Base-by-base conservation (phyloP, 2,888 invertebrate genomes). In the Bimastos eiseni region DNA sequence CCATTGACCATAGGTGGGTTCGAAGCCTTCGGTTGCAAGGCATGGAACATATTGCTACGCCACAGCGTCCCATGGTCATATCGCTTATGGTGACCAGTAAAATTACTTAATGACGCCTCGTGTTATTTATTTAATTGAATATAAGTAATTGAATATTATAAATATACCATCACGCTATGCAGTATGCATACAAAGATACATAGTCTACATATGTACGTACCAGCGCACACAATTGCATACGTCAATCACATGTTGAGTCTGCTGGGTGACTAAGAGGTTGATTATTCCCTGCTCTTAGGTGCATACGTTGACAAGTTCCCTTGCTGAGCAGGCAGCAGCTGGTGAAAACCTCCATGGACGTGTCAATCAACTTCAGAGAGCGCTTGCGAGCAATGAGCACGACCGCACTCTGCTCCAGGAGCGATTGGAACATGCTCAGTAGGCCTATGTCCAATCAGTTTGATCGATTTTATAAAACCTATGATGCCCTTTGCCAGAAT, bases 321-420 rank as follows among this genome's bases (percentile, higher is more conserved):
- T 97, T 93, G 96, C 96, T 94, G 98, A 97, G 94, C 96, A 96
- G 90, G 97, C 96, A 94, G 96, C 96, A 90, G 96, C 96, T 92
- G 97, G 97, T 92, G 97, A 96, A 93, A 96, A 96, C 93, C 97
- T 96, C 92, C 96, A 96, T 92, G 98, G 97, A 90, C 97, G 97
- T 93, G 95, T 97, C 21, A 96, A 96, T 94, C 96, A 96, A 92
- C 92, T 95, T 89, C 95, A 98, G 95, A 97, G 98, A 95, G 96
- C 97, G 90, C 95, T 98, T 38, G 97, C 97, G n/a, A 97, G 96
- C 93, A 96, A 97, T 90, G 98, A 98, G 94, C 98, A 98, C 94
- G 98, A 98, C 93, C 96, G 97, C 89, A 96, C 98, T 38, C 97
- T 98, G 0, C 94, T 98, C 3, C 96, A 96, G 11, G 98, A 98